Percentiles rank a stretch among this genome's conserved stretches.
Conservation (phyloP, 2,888 invertebrate species). For the Cantharis lateralis region DNA sequence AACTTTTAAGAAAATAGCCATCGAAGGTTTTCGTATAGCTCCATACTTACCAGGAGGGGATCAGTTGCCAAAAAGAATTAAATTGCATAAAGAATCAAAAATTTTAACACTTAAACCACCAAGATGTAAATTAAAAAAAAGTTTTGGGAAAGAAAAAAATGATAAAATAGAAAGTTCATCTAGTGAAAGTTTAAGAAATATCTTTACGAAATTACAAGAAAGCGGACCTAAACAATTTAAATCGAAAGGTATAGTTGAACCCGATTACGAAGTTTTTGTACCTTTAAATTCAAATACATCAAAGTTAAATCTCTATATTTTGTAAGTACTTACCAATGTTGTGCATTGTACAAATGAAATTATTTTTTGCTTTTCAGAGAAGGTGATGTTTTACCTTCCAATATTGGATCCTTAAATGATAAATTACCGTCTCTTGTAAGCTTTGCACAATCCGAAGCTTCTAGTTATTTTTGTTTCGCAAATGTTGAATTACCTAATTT, state of each 20-base stretch:
- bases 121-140: constrained; percentile 1
- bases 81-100: not conserved
- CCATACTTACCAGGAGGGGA: constrained; percentile 3
- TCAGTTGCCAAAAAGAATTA: constrained; percentile 2
- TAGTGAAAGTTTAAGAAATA: not conserved
- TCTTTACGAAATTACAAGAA: not conserved
- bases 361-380: constrained; percentile 31
- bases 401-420: constrained; percentile 25
- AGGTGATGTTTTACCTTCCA: constrained; percentile 22
- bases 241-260: not conserved
- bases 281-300: not conserved
- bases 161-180: not conserved
- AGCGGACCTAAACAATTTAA: not conserved
- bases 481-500: constrained; percentile 38
- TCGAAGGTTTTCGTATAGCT: constrained; percentile 39
- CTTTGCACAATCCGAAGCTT: constrained; percentile 37
- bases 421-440: constrained; percentile 39
- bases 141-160: not conserved
- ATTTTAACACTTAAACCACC: not conserved
- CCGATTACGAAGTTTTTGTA: not conserved
- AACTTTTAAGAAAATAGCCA: constrained; percentile 44
- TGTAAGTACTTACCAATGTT: not conserved
- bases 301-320: constrained; percentile 1
- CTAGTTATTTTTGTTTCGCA: constrained; percentile 40
- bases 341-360: not conserved